Conservation (phyloP, 1,140 invertebrate species). For the Drosophila elegans region DNA sequence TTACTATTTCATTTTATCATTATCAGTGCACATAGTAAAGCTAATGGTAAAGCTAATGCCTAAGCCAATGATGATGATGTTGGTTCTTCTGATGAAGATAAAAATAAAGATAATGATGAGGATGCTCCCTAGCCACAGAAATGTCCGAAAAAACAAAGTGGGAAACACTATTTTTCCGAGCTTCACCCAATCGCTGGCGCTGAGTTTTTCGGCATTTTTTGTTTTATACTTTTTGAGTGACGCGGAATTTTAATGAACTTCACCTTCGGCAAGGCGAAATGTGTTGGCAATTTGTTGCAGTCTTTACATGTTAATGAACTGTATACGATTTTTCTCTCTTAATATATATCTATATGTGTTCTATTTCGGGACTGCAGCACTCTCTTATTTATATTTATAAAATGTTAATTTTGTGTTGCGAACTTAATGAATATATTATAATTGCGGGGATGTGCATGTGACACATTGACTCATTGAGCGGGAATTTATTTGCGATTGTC, state of each 20-base stretch:
- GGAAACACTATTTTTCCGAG: slow-evolving; percentile 48
- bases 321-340: slow-evolving; percentile 5
- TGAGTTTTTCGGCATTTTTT: slow-evolving; percentile 30
- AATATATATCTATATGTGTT: neutral
- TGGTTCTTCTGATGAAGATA: slow-evolving; percentile 19
- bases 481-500: slow-evolving; percentile 38
- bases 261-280: slow-evolving; percentile 63
- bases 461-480: slow-evolving; percentile 69
- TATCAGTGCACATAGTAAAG: slow-evolving; percentile 28
- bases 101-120: slow-evolving; percentile 3
- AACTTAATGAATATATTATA: slow-evolving; percentile 49
- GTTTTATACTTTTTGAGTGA: slow-evolving; percentile 53
- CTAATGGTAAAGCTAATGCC: slow-evolving; percentile 22
- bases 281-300: slow-evolving; percentile 45
- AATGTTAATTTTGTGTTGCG: slow-evolving; percentile 42
- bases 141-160: neutral
- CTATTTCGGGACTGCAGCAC: slow-evolving; percentile 29
- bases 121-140: neutral
- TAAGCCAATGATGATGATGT: slow-evolving; percentile 11
- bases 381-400: slow-evolving; percentile 60
- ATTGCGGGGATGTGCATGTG: slow-evolving; percentile 56
- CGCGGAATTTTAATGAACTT: slow-evolving; percentile 81
- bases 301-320: slow-evolving; percentile 80
- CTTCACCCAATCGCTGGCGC: slow-evolving; percentile 67
- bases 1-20: too few species aligned